A percentile compares a stretch with the other conserved stretches of the same genome.
These are phyloP conservation scores for Kryptolebias marmoratus DNA, from an alignment of 2,113 vertebrate species.

Conservation along the genomic window DNA sequence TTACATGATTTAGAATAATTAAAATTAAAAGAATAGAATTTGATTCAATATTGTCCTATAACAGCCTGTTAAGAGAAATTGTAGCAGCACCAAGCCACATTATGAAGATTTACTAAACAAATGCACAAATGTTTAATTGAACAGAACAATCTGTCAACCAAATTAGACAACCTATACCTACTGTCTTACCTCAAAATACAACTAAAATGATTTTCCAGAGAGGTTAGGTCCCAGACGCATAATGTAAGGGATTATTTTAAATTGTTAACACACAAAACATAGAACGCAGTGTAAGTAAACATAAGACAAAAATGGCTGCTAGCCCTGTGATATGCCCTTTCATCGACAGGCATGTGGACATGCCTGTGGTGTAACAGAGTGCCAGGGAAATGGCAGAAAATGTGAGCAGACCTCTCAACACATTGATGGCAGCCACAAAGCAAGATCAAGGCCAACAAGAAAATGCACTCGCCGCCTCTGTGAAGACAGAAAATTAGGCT, in stretches of 20 bases:
- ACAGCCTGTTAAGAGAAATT: too few relatives aligned
- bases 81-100: background rate
- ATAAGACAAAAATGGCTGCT: background rate
- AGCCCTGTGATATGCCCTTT: background rate
- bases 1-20: too few relatives aligned
- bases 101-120: background rate
- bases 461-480: constrained; percentile 8
- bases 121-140: background rate
- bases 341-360: background rate
- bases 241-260: background rate
- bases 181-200: background rate
- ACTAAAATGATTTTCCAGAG: background rate
- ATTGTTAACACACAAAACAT: background rate
- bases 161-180: rapidly evolving
- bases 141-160: background rate
- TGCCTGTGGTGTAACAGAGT: background rate
- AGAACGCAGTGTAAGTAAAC: background rate
- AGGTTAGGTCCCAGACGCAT: background rate
- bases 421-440: constrained; percentile 14
- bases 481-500: constrained; percentile 23
- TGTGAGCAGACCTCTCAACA: constrained; percentile 19
- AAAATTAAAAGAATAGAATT: too few relatives aligned
- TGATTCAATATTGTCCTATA: too few relatives aligned
- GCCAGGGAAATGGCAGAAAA: constrained; percentile 2
- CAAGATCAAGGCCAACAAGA: constrained; percentile 24